These are phyloP conservation scores for Tridacna crocea DNA, from an alignment of 2,888 invertebrate species.

Conservation along the genomic window DNA sequence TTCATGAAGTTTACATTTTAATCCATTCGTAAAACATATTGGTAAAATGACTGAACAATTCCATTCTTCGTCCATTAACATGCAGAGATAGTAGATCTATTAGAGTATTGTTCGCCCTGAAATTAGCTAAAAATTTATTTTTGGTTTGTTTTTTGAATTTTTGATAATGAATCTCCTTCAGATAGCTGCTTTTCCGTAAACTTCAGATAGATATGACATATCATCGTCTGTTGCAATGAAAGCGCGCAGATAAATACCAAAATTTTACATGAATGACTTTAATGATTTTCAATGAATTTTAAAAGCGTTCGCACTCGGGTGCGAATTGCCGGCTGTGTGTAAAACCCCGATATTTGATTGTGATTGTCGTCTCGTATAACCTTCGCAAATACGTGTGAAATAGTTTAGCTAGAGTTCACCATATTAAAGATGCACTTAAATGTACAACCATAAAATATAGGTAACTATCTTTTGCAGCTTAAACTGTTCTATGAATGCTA, in stretches of 20 bases:
- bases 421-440: conserved; percentile 24
- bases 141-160: too few species aligned
- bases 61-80: too few species aligned
- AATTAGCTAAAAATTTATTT: too few species aligned
- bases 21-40: too few species aligned
- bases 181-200: too few species aligned
- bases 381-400: conserved; percentile 32
- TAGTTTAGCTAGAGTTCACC: conserved; percentile 10
- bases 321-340: conserved; percentile 26
- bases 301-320: conserved; percentile 28
- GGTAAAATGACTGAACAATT: too few species aligned
- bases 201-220: too few species aligned
- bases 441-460: conserved; percentile 15
- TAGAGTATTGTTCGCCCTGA: too few species aligned
- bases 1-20: too few species aligned
- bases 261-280: conserved; percentile 17
- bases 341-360: conserved; percentile 14
- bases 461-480: neutral
- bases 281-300: conserved; percentile 44
- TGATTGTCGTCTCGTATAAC: conserved; percentile 7
- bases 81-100: too few species aligned
- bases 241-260: neutral
- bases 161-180: too few species aligned
- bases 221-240: neutral
- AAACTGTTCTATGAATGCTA: too few species aligned